Conservation (phyloP, 23 tunicate genomes). For the Ascidia mentula region DNA sequence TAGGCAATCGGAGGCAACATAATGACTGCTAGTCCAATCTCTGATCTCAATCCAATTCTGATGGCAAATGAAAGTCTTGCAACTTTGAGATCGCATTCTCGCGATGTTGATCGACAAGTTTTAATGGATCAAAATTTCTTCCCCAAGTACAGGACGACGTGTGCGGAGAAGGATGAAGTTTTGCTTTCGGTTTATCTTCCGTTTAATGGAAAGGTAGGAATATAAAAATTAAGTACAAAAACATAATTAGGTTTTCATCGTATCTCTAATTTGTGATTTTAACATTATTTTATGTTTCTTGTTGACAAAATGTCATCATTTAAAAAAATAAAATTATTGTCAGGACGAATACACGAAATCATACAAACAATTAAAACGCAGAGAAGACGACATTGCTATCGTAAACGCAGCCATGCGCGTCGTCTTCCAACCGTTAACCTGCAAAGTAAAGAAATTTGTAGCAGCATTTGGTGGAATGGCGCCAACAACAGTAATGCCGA, state of each 20-base stretch:
- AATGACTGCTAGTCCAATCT: slow-evolving; percentile 98
- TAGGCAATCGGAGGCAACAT: slow-evolving; percentile 84
- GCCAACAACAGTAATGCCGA: slow-evolving; percentile 35
- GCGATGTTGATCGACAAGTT: slow-evolving; percentile 38
- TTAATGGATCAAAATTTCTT: slow-evolving; percentile 85
- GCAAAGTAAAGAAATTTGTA: slow-evolving; percentile 41
- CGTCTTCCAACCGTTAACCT: slow-evolving; percentile 48
- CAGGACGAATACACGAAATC: slow-evolving; percentile 76
- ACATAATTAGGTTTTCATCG: no score
- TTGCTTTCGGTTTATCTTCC: slow-evolving; percentile 51
- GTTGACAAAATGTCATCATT: no score
- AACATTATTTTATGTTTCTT: no score
- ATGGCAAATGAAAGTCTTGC: slow-evolving; percentile 71
- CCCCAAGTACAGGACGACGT: slow-evolving; percentile 85
- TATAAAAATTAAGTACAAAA: no score
- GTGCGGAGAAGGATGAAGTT: slow-evolving; percentile 44
- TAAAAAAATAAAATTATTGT: no score
- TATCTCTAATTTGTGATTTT: no score
- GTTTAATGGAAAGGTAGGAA: slow-evolving; percentile 20
- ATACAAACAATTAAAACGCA: slow-evolving; percentile 75
- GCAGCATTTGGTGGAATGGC: slow-evolving; percentile 74
- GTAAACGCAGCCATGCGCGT: slow-evolving; percentile 92
- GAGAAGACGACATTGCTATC: slow-evolving; percentile 97
- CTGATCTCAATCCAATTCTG: slow-evolving; percentile 90
- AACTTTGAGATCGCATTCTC: slow-evolving; percentile 27